Evolutionary conservation across 1,140 invertebrate species (phyloP), one percentile per base, ranked within the genome.

Genomic region (Eumeta japonica): DNA sequence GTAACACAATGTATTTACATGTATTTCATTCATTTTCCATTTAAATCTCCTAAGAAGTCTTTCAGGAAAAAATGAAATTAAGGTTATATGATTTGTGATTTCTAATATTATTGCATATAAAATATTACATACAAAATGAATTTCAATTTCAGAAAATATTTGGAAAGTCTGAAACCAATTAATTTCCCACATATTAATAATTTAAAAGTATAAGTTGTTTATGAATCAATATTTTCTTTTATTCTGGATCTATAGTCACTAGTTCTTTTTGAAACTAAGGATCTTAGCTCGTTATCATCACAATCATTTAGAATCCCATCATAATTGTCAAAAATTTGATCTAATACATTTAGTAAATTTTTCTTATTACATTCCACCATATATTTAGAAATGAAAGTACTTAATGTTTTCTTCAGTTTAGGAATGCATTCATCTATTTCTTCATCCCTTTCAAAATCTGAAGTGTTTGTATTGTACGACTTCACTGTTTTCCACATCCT

Each of bases 371-470:
- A 64, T 39, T 57, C 56, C 10, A 50, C 44, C 29, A 72, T 41
- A 36, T 70, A 72, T 3, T 42, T 37, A 35, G 55, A 58, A 20
- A 70, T 53, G 13, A 67, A 35, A 16, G 33, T 51, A 31, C 58
- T 49, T 16, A 72, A 37, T 15, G 55, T 50, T 16, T 44, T 43
- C 37, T 60, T 62, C 20, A 71, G 48, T 48, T 66, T 52, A 11
- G 43, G 42, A 1, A 49, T 43, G 41, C 66, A 61, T 0, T 46
- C 45, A 31, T 53, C 43, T 10, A 62, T 37, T 29, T 71, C 61
- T 16, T 64, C 57, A 31, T 61, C 54, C 13, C 53, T 52, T 45
- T 71, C 62, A 55, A 71, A 66, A 35, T 50, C 51, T n/a, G 45
- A 50, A 14, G 37, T 37, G 29, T 55, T 50, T 44, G 59, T 58